Base-by-base conservation (phyloP, 2,888 invertebrate species). In the Meloe dianella region DNA sequence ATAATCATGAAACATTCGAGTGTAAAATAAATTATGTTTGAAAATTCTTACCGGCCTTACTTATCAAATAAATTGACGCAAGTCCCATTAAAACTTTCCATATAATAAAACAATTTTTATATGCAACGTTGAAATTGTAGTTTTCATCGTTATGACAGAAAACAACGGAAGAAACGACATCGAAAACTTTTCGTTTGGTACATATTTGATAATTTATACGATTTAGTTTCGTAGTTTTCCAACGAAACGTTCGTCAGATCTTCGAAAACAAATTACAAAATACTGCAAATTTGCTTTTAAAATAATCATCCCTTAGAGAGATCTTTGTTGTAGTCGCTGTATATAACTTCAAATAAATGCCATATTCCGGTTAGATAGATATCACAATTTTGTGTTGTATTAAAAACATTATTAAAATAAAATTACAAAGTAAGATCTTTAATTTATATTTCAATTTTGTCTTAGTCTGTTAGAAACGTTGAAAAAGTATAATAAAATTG, bases 371-470 rank as follows among this genome's bases (percentile, higher is more conserved):
- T 8, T 12, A 17, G 41, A 41, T 35, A 12, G 12, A 35, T 10
- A 35, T 35, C 12, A 12, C 35, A 12, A 35, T 35, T 35, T 35
- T 35, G 35, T 10, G 17, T 17, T 41, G 8, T 17, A 17, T 41
- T 41, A 41, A 41, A 32, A 32, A 32, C n/a, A n/a, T n/a, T 14
- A 14, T 14, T 2, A 35, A 14, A 3, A 47, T 47, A 10, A 9
- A 20, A 20, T 47, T 17, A 20, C 6, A 20, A 8, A 22, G 9
- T 10, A 51, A 22, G 12, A 20, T 12, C 22, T 51, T 27, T 67
- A 72, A 73, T 76, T 76, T 74, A 73, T 74, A 74, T 75, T 76
- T 73, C 73, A 74, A 74, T 74, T 51, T 75, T 73, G 73, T 71
- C 71, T 70, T 69, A 62, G 67, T 57, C 65, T 64, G 61, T 61